Evolutionary conservation across 2,797 vertebrate genomes (phyloP), one percentile per base, ranked within the genome.

Genomic region (Crenichthys baileyi): DNA sequence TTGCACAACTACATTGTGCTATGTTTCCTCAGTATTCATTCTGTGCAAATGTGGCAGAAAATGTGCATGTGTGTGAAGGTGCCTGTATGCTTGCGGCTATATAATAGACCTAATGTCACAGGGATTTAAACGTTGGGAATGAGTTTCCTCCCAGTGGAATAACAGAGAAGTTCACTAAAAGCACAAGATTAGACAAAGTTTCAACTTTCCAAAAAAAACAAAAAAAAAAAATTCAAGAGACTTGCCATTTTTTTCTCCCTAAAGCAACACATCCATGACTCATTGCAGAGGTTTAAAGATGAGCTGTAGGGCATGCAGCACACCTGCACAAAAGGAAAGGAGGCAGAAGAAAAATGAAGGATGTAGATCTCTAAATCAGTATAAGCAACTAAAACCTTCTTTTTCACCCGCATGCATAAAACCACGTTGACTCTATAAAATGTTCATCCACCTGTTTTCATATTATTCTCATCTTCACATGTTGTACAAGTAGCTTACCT

Each of bases 181-280:
- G 93, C 90, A 91, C 79, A 78, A 89, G 87, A 93, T 93, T 90
- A 93, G 93, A 93, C 79, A 91, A 90, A 90, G 87, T 92, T 89
- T 92, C 79, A 82, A 91, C 91, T 91, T 92, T 85, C 83, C 83
- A 84, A 87, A 89, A 88, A 82, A 84, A 58, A 48, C 82, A 85
- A 90, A 88, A 85, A 84, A n/a, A 84, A 88, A 90, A 84, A 88
- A 90, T 83, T 29, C 83, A 90, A 74, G 73, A 63, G 82, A 81
- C 81, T 88, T 90, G 90, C 77, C 82, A 73, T 83, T 81, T 86
- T 85, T 56, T 82, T 83, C 80, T 87, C 89, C 90, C 89, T 50
- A 85, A 92, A 90, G 92, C 86, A 90, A 87, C 90, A 87, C 72
- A 89, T 76, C 74, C 84, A 80, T 56, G 36, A 65, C 50, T 83